Conservation (phyloP, 2,888 invertebrate species). For the Plagodis pulveraria region DNA sequence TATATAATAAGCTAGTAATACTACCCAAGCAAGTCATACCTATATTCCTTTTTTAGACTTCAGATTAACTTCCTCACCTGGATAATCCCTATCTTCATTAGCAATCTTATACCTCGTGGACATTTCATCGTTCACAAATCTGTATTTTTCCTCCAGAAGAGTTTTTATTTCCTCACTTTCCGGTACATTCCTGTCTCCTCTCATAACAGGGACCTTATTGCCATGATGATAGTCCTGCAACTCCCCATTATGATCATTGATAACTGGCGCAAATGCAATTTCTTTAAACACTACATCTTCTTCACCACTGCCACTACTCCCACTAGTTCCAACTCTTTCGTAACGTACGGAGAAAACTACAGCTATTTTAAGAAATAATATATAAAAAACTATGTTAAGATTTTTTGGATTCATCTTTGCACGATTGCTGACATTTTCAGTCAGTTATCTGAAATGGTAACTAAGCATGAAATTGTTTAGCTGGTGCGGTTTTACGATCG, state of each 20-base stretch:
- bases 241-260: constrained; percentile 4
- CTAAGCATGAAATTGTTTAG: constrained; percentile 26
- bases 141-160: constrained; percentile 70
- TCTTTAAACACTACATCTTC: constrained; percentile 9
- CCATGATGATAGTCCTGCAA: constrained; percentile 22
- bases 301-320: background rate
- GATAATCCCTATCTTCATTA: constrained; percentile 45
- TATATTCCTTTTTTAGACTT: no score
- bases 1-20: no score
- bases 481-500: constrained; percentile 13
- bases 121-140: constrained; percentile 66
- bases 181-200: constrained; percentile 4
- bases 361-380: constrained; percentile 17
- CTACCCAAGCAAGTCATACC: no score
- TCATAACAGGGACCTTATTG: constrained; percentile 9
- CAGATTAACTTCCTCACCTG: background rate
- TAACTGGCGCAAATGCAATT: constrained; percentile 13
- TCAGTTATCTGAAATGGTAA: constrained; percentile 5
- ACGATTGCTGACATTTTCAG: constrained; percentile 19
- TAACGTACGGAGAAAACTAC: constrained; percentile 3
- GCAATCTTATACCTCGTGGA: constrained; percentile 65
- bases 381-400: constrained; percentile 5
- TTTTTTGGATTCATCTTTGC: constrained; percentile 41
- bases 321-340: background rate
- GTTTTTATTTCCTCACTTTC: constrained; percentile 52